Base-by-base conservation (phyloP, 2,113 vertebrate genomes). In the Thamnophis sirtalis region DNA sequence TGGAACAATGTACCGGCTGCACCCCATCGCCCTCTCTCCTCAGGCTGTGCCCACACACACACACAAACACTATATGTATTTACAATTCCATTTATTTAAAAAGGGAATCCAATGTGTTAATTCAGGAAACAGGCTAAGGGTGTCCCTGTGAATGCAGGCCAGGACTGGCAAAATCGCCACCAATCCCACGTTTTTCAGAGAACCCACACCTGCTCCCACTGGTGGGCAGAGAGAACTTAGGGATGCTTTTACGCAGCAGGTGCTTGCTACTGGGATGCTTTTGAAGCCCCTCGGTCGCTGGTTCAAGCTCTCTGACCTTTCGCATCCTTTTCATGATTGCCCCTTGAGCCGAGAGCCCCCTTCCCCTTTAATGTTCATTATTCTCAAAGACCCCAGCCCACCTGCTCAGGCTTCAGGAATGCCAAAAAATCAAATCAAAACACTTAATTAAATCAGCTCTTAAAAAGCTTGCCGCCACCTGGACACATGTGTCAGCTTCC, bases 361-460 rank as follows among this genome's bases (percentile, higher is more conserved):
- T 60, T 92, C 56, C 60, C 55, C 54, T 85, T 58, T 85, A 92
- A 89, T 89, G 87, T 48, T 92, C 87, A 85, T 89, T 89, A 86
- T 49, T 92, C 54, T 60, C 50, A 92, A 89, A 92, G 50, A 89
- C 43, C 85, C 24, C 87, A 89, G 80, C 91, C 87, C 87, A 92
- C 91, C 73, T 86, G 87, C 87, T 86, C 87, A 89, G 91, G 8
- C 87, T 92, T 85, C 73, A 85, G 89, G 87, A 89, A 19, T 89
- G 91, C 91, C 87, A n/a, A n/a, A 92, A 63, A 92, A 96, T 88
- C 94, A 94, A 95, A 96, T 95, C 95, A 96, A 95, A 97, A 94
- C 92, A 96, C 96, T 96, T 95, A 96, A 95, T 95, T 96, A 92
- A 94, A 92, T 86, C 87, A 92, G 91, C 87, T 92, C 88, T 96